These are phyloP conservation scores for Unio pictorum DNA, from an alignment of 2,888 invertebrate genomes.

Conservation along the genomic window DNA sequence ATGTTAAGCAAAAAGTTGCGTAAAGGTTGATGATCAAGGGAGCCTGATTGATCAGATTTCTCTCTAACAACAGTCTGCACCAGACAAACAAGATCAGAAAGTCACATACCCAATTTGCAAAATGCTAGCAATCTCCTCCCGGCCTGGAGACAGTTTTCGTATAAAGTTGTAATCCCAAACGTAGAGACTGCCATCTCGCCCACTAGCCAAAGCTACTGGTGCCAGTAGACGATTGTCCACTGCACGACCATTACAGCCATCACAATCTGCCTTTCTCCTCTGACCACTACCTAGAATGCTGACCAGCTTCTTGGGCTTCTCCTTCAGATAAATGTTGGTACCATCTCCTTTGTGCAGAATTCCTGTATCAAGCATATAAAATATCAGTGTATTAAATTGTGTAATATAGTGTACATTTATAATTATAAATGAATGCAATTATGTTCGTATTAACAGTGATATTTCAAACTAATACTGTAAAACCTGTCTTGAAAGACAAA, in stretches of 20 bases:
- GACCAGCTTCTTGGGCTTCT: constrained; percentile 90
- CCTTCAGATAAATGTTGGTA: constrained; percentile 89
- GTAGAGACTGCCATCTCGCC: constrained; percentile 96
- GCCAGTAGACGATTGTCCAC: constrained; percentile 82
- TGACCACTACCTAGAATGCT: constrained; percentile 74
- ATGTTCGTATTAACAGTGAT: no score
- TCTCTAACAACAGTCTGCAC: no score
- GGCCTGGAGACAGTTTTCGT: constrained; percentile 63
- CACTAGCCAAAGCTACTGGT: constrained; percentile 94
- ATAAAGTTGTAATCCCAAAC: constrained; percentile 95
- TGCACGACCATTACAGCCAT: constrained; percentile 81
- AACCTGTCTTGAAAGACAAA: no score
- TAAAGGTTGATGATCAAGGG: no score
- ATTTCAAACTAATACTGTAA: no score
- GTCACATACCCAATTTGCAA: constrained; percentile 63
- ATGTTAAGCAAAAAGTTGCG: no score
- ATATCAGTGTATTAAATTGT: neutral
- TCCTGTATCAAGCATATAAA: constrained; percentile 74
- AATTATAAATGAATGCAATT: neutral
- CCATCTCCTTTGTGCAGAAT: constrained; percentile 98
- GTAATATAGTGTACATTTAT: neutral
- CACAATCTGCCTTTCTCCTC: constrained; percentile 85
- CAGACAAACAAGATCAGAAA: neutral
- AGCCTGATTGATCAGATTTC: no score
- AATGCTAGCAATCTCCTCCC: constrained; percentile 77